phyloP scores from a whole-genome alignment of 2,113 vertebrate species.

The Notarius quadriscutis region DNA sequence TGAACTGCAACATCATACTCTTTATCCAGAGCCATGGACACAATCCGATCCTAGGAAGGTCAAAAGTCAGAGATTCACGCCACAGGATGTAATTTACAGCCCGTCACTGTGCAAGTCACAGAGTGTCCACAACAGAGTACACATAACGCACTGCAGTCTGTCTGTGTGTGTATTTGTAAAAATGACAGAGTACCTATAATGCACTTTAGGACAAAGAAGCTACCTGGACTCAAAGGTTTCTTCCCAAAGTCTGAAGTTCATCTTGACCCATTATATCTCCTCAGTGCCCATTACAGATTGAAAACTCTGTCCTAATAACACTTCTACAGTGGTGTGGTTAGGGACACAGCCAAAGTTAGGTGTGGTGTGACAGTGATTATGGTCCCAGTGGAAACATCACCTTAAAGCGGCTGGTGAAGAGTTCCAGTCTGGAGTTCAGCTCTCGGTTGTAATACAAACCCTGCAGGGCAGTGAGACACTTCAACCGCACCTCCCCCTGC shows the following conservation, averaged over 20 bases:
- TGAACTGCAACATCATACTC: slow-evolving; percentile 99
- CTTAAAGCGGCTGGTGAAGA: slow-evolving; percentile 99
- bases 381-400: slow-evolving; percentile 68
- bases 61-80: slow-evolving; percentile 36
- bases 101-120: not conserved
- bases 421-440: slow-evolving; percentile 95
- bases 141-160: not conserved
- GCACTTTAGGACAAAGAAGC: not conserved
- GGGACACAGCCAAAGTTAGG: not conserved
- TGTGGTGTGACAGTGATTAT: not conserved
- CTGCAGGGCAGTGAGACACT: slow-evolving; percentile 97
- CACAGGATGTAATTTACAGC: no score
- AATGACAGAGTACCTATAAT: not conserved
- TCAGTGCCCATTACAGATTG: not conserved
- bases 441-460: slow-evolving; percentile 98
- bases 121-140: not conserved
- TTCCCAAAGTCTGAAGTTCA: not conserved
- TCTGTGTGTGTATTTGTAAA: not conserved
- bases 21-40: slow-evolving; percentile 99
- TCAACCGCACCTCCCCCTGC: slow-evolving; percentile 98
- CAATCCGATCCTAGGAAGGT: slow-evolving; percentile 87
- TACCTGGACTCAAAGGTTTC: no score
- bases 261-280: not conserved
- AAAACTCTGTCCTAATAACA: not conserved
- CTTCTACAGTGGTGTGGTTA: not conserved